Percentiles rank a stretch among this genome's conserved stretches.
These are phyloP conservation scores for Drosophila mettleri DNA, from an alignment of 2,888 invertebrate species.

Conservation along the genomic window DNA sequence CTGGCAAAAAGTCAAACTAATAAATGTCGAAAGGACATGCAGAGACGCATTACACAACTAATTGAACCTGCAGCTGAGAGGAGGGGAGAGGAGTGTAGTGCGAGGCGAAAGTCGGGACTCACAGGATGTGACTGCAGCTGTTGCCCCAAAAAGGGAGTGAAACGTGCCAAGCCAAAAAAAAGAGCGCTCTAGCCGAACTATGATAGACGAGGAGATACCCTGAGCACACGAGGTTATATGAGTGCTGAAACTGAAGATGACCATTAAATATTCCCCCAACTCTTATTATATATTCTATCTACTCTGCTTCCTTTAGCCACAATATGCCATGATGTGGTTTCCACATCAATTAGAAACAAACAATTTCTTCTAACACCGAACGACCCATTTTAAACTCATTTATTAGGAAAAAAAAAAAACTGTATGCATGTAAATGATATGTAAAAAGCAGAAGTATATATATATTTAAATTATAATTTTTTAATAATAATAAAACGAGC, in stretches of 20 bases:
- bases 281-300: too few relatives aligned
- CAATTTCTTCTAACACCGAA: too few relatives aligned
- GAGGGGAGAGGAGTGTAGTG: too few relatives aligned
- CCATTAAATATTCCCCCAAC: too few relatives aligned
- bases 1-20: slow-evolving; percentile 65
- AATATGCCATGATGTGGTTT: not conserved
- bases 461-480: slow-evolving; percentile 77
- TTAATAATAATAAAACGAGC: slow-evolving; percentile 63
- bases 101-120: slow-evolving; percentile 5
- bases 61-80: slow-evolving; percentile 46
- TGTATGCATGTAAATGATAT: slow-evolving; percentile 28
- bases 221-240: too few relatives aligned
- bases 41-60: slow-evolving; percentile 53
- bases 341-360: too few relatives aligned
- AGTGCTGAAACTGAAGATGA: too few relatives aligned
- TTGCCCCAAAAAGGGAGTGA: slow-evolving; percentile 41
- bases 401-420: not conserved
- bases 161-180: slow-evolving; percentile 46
- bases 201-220: not conserved
- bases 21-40: slow-evolving; percentile 65
- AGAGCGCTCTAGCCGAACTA: not conserved
- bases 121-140: slow-evolving; percentile 50
- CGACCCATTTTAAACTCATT: not conserved
- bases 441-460: slow-evolving; percentile 53
- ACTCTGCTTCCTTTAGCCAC: not conserved